Conservation (phyloP, 2,797 vertebrate species). For the Scolopax bukidnonensis region DNA sequence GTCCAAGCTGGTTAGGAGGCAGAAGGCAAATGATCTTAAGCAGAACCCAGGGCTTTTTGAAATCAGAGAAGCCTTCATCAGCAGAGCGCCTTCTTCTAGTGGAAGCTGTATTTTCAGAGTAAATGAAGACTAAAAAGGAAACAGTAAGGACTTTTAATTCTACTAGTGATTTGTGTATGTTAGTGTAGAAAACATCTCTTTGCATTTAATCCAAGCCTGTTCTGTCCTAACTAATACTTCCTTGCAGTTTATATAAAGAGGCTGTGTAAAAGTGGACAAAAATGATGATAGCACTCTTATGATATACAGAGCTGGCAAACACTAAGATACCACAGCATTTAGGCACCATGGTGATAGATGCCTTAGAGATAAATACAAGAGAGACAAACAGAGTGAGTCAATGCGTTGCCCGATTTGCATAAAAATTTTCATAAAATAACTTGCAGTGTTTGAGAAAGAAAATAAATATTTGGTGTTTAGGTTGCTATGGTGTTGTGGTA, state of each 20-base stretch:
- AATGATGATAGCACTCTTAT: background rate
- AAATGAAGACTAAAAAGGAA: background rate
- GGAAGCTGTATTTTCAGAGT: background rate
- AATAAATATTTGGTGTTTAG: conserved; percentile 55
- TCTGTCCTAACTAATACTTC: background rate
- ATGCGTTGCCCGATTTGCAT: conserved; percentile 3
- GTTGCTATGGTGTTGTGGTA: conserved; percentile 35
- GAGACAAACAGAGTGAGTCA: conserved; percentile 60
- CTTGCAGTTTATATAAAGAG: background rate
- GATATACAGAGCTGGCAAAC: background rate
- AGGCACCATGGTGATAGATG: conserved; percentile 48
- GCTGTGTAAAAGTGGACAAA: background rate
- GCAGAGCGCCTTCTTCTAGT: background rate
- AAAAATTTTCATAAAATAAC: conserved; percentile 40
- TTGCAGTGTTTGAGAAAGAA: conserved; percentile 37
- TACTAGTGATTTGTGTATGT: background rate
- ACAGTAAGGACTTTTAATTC: background rate
- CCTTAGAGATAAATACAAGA: conserved; percentile 31
- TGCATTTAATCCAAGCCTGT: background rate
- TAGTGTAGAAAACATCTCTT: background rate
- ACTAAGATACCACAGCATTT: background rate
- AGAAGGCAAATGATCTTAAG: background rate
- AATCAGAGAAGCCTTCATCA: background rate
- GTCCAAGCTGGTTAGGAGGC: background rate
- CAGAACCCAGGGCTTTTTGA: background rate